These are phyloP conservation scores for Hormaphis cornu DNA, from an alignment of 1,140 invertebrate species.

Conservation along the genomic window DNA sequence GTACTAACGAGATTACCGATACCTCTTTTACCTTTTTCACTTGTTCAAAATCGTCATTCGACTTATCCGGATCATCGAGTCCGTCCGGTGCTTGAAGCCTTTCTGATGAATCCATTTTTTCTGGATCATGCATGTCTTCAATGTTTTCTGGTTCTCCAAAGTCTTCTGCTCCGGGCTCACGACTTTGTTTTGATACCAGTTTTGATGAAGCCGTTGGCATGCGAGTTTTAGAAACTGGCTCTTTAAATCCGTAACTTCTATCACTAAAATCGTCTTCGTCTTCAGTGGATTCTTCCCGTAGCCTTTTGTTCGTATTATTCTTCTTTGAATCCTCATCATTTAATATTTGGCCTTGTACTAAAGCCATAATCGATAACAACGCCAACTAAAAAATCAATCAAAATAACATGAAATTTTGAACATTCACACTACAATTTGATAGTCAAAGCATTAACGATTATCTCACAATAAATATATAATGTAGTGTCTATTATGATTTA, in stretches of 20 bases:
- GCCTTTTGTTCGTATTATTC: not conserved
- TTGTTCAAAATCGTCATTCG: not conserved
- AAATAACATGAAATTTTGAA: not conserved
- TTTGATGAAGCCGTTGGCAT: not conserved
- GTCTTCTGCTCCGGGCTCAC: not conserved
- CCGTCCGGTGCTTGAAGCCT: not conserved
- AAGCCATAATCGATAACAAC: not conserved
- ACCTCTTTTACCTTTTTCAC: constrained; percentile 20
- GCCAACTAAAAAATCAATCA: constrained; percentile 7
- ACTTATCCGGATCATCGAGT: not conserved
- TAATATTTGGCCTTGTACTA: not conserved
- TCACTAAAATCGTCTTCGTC: not conserved
- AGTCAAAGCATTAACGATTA: no score
- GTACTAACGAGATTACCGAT: not conserved
- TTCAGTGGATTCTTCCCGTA: not conserved
- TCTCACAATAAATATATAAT: no score
- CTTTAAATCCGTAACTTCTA: constrained; percentile 1
- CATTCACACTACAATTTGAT: no score
- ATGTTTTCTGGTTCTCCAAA: not conserved
- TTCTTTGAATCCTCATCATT: not conserved
- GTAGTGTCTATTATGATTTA: no score
- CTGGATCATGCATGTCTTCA: not conserved
- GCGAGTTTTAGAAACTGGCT: not conserved
- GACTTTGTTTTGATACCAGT: not conserved
- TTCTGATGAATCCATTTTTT: not conserved